Evolutionary conservation across 2,888 invertebrate genomes (phyloP).

Genomic region (Pteria penguin): DNA sequence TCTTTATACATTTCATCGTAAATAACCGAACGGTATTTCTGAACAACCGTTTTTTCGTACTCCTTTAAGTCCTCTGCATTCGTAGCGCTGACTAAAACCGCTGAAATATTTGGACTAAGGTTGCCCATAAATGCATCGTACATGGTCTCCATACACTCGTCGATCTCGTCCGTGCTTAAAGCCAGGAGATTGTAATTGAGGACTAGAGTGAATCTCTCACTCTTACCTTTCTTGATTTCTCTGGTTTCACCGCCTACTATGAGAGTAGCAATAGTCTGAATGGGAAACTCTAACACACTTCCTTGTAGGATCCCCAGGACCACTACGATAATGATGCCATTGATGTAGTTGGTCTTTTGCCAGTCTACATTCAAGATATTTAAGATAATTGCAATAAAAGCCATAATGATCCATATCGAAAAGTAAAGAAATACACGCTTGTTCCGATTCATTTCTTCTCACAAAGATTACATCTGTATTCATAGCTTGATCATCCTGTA

Average conservation of each 20-base stretch:
- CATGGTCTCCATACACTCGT: constrained; percentile 72
- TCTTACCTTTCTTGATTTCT: constrained; percentile 47
- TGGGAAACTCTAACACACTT: constrained; percentile 68
- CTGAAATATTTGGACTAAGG: constrained; percentile 64
- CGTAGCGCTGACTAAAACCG: constrained; percentile 72
- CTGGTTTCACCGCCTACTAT: constrained; percentile 63
- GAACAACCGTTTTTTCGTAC: constrained; percentile 63
- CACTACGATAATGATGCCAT: constrained; percentile 65
- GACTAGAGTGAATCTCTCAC: constrained; percentile 61
- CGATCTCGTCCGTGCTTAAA: constrained; percentile 67
- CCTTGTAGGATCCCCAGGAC: constrained; percentile 69
- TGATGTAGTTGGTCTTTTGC: constrained; percentile 60
- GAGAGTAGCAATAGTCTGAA: constrained; percentile 67
- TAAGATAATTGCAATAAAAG: constrained; percentile 58
- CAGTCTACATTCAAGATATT: constrained; percentile 72
- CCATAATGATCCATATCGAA: constrained; percentile 63
- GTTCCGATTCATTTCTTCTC: constrained; percentile 57
- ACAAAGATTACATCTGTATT: too few species aligned
- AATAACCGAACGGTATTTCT: constrained; percentile 66
- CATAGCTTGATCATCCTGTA: too few species aligned
- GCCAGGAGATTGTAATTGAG: constrained; percentile 70
- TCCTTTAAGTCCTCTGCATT: constrained; percentile 60
- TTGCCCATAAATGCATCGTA: constrained; percentile 72
- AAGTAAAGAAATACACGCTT: constrained; percentile 65
- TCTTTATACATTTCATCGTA: constrained; percentile 68